Conservation (phyloP, 1,140 invertebrate genomes). For the Drosophila micromelanica region DNA sequence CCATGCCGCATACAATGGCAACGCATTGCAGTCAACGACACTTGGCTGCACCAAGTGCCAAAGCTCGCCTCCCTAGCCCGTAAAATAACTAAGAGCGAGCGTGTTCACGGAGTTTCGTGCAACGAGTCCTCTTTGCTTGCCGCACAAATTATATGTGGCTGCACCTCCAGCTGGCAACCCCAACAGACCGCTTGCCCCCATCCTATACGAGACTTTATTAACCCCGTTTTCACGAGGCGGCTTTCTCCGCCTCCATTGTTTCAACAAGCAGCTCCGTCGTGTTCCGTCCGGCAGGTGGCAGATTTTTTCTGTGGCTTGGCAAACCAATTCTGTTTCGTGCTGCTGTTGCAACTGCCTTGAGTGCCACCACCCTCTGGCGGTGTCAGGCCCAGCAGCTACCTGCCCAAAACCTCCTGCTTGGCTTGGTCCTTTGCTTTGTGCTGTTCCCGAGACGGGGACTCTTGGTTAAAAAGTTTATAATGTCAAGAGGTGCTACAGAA, state of each 20-base stretch:
- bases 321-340: slow-evolving; percentile 4
- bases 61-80: slow-evolving; percentile 3
- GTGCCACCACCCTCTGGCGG: background rate
- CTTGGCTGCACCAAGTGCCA: slow-evolving; percentile 15
- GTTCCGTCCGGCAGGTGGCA: slow-evolving; percentile 14
- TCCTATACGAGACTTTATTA: slow-evolving; percentile 73
- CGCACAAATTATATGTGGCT: slow-evolving; percentile 7
- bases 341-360: slow-evolving; percentile 5
- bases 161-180: background rate
- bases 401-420: background rate
- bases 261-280: slow-evolving; percentile 22
- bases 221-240: slow-evolving; percentile 61
- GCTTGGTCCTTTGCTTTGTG: slow-evolving; percentile 34
- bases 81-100: slow-evolving; percentile 1
- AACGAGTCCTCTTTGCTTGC: slow-evolving; percentile 4
- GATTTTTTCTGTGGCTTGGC: slow-evolving; percentile 19
- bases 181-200: background rate
- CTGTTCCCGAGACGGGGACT: slow-evolving; percentile 45
- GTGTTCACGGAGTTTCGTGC: slow-evolving; percentile 31
- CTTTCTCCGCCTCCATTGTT: slow-evolving; percentile 51
- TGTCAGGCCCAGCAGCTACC: background rate
- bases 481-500: slow-evolving; percentile 57
- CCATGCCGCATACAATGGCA: slow-evolving; percentile 11
- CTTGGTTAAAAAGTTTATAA: slow-evolving; percentile 71
- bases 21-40: slow-evolving; percentile 45